phyloP scores from a whole-genome alignment of 2,888 invertebrate genomes.

The Keiferia lycopersicella region DNA sequence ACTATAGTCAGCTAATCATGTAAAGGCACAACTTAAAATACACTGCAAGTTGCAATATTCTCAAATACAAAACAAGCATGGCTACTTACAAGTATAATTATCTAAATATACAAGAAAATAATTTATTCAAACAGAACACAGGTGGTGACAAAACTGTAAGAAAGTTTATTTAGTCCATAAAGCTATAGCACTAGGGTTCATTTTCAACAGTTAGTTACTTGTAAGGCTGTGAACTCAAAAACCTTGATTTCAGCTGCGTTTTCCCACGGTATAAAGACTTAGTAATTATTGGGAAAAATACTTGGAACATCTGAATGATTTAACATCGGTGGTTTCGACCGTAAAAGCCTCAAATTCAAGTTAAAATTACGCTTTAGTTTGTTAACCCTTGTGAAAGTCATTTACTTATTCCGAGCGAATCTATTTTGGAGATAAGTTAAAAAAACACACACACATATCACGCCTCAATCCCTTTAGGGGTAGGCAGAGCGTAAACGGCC shows the following conservation, averaged over 20 bases:
- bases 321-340: background rate
- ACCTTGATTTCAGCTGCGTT: constrained; percentile 5
- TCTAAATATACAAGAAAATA: background rate
- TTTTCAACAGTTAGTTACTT: background rate
- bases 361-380: background rate
- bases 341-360: background rate
- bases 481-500: too few relatives aligned
- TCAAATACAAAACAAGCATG: too few relatives aligned
- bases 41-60: too few relatives aligned
- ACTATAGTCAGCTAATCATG: too few relatives aligned
- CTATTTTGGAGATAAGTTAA: too few relatives aligned
- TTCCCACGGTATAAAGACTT: constrained; percentile 1
- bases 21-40: too few relatives aligned
- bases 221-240: background rate
- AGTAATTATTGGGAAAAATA: constrained; percentile 13
- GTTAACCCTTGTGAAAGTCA: background rate
- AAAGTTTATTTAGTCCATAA: background rate
- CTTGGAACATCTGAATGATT: constrained; percentile 1
- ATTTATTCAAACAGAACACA: background rate
- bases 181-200: background rate
- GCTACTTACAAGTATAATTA: background rate
- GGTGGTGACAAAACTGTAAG: background rate
- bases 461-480: too few relatives aligned
- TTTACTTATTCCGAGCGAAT: too few relatives aligned
- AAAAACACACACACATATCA: too few relatives aligned